Base-by-base conservation (phyloP, 2,888 invertebrate genomes). In the Dexiosoma caninum region DNA sequence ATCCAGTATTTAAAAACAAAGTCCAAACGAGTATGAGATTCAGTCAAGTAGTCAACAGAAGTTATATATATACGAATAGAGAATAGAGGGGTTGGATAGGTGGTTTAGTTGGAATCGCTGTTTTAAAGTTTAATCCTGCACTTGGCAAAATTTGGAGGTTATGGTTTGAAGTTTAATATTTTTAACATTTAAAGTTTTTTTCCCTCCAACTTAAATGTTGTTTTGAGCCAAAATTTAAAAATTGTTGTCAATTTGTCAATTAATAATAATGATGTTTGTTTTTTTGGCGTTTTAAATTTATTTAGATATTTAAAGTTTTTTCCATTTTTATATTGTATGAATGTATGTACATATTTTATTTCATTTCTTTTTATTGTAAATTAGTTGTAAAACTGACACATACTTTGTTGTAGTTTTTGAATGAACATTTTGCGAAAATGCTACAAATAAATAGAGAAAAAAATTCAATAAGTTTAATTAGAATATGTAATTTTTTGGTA, bases 221-320 rank as follows among this genome's bases (percentile, higher is more conserved):
- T 32, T 19, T 64, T 44, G 55, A 32, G 27, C 40, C 53, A 55
- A 66, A 64, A 40, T 60, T 37, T 44, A 10, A 30, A 71, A 70
- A 67, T 44, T 32, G 46, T 60, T 80, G 79, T 66, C 70, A 66
- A 75, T 76, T 71, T 80, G 79, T 67, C 71, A 76, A 80, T 55
- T 46, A 46, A 27, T 59, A 59, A 32, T 79, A 53, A 78, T 67
- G 42, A 42, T 51, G 66, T 53, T 79, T 44, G n/a, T 21, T 69
- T 74, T 74, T 21, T 27, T 40, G 46, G n/a, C 37, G 44, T 35
- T 8, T 30, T 30, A 16, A 21, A 19, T 21, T n/a, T n/a, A n/a
- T 35, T 55, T 55, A 10, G 14, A 21, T 16, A 49, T 64, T 40
- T 59, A 57, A 44, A 59, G 40, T 27, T 10, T 3, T 27, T 27